phyloP scores from a whole-genome alignment of 2,113 vertebrate genomes.

The Vidua chalybeata region DNA sequence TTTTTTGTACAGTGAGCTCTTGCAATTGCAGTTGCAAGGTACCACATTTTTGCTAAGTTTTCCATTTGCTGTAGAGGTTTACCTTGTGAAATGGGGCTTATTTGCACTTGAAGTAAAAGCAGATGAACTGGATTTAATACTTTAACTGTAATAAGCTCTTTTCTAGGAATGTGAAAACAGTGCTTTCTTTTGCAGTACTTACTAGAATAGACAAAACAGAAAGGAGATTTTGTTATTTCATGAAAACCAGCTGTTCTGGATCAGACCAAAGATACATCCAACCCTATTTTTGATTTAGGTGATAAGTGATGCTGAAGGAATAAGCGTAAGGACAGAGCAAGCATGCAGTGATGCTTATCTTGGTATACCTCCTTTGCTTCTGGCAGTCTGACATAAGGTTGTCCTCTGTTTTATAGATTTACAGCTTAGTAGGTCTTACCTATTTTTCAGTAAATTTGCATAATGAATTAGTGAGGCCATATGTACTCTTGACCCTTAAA shows the following conservation, averaged over 20 bases:
- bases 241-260: slow-evolving; percentile 42
- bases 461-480: background rate
- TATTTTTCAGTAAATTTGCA: background rate
- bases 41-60: background rate
- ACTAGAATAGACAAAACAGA: slow-evolving; percentile 42
- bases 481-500: background rate
- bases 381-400: background rate
- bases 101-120: background rate
- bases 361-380: background rate
- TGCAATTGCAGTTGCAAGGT: background rate
- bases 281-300: slow-evolving; percentile 30
- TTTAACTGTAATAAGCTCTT: slow-evolving; percentile 36
- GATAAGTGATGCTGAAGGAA: slow-evolving; percentile 19
- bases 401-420: background rate
- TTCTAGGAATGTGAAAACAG: slow-evolving; percentile 46
- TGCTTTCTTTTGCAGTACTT: slow-evolving; percentile 33
- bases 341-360: background rate
- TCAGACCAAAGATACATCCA: slow-evolving; percentile 8
- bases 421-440: background rate
- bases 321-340: background rate
- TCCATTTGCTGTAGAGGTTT: background rate
- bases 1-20: background rate
- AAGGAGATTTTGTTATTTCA: slow-evolving; percentile 24
- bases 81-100: background rate
- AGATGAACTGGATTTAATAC: slow-evolving; percentile 55